Percentiles rank a stretch among this genome's conserved stretches.
These are phyloP conservation scores for Tenebrio molitor DNA, from an alignment of 1,140 invertebrate species.

Conservation along the genomic window DNA sequence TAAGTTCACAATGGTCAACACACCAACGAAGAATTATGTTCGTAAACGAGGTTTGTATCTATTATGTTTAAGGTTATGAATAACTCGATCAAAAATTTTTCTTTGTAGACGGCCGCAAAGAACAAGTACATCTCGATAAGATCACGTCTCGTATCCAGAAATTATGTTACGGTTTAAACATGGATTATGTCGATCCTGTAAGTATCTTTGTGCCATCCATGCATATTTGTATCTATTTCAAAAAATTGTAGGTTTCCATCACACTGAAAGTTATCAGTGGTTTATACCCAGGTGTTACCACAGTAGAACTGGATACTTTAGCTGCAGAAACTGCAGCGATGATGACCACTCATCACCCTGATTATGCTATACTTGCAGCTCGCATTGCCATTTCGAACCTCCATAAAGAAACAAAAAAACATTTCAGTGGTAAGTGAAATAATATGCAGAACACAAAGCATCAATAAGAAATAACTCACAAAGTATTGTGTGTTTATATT, in stretches of 20 bases:
- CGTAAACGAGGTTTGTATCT: conserved; percentile 15
- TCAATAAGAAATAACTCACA: not conserved
- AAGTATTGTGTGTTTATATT: too few species aligned
- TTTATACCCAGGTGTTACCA: conserved; percentile 95
- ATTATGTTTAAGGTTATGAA: conserved; percentile 68
- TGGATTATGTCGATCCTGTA: conserved; percentile 97
- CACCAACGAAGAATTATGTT: conserved; percentile 25
- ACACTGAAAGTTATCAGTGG: conserved; percentile 93
- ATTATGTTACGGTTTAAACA: conserved; percentile 95
- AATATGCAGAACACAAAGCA: not conserved
- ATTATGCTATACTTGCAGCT: conserved; percentile 96
- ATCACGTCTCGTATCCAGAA: conserved; percentile 97
- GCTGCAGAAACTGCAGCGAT: conserved; percentile 97
- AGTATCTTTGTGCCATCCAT: conserved; percentile 63
- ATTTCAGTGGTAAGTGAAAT: conserved; percentile 81
- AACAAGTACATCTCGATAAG: conserved; percentile 97
- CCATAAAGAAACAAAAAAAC: conserved; percentile 96
- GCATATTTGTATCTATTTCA: conserved; percentile 6
- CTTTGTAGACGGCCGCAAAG: conserved; percentile 85
- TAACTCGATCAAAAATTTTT: conserved; percentile 70
- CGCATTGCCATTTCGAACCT: conserved; percentile 97
- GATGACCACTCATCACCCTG: conserved; percentile 96
- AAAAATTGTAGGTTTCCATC: conserved; percentile 76
- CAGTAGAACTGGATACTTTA: conserved; percentile 96
- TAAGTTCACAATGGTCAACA: too few species aligned